phyloP scores from a whole-genome alignment of 2,888 invertebrate genomes.

The Drosophila mercatorum region DNA sequence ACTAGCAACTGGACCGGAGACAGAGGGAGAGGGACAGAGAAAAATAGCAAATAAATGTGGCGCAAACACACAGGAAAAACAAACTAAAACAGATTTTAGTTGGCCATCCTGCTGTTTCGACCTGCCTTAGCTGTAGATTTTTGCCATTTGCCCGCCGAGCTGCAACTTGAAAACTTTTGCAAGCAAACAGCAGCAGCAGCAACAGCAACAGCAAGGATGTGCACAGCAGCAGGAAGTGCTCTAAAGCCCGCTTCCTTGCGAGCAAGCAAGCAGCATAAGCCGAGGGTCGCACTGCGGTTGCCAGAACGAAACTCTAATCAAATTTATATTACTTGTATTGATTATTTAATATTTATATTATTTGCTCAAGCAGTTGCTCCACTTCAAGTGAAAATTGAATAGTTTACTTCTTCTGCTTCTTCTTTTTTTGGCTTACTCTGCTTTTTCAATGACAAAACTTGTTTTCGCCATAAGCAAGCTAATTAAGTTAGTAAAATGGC shows the following conservation, averaged over 20 bases:
- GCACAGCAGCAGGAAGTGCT: slow-evolving; percentile 24
- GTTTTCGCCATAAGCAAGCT: slow-evolving; percentile 2
- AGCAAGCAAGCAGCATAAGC: slow-evolving; percentile 2
- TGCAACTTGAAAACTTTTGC: slow-evolving; percentile 57
- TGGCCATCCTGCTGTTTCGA: slow-evolving; percentile 23
- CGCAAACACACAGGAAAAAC: slow-evolving; percentile 39
- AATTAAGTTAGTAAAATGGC: slow-evolving; percentile 22
- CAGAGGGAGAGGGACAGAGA: not conserved
- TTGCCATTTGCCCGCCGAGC: slow-evolving; percentile 55
- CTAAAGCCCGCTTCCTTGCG: slow-evolving; percentile 17
- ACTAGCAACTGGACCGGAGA: slow-evolving; percentile 21
- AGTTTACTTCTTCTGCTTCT: too few relatives aligned
- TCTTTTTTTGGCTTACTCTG: too few relatives aligned
- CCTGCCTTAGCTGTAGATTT: slow-evolving; percentile 29
- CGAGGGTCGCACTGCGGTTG: slow-evolving; percentile 28
- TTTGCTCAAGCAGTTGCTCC: not conserved
- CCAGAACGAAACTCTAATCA: not conserved
- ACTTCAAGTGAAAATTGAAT: not conserved
- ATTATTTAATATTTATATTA: slow-evolving; percentile 3
- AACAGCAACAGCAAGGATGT: slow-evolving; percentile 25
- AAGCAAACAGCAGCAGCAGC: slow-evolving; percentile 50
- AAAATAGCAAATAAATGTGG: slow-evolving; percentile 54
- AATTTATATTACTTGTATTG: slow-evolving; percentile 3
- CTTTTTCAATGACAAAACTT: not conserved
- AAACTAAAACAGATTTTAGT: slow-evolving; percentile 56